A percentile compares a stretch with the other conserved stretches of the same genome.
These are phyloP conservation scores for Acanthisitta chloris DNA, from an alignment of 2,113 vertebrate species.

Conservation along the genomic window DNA sequence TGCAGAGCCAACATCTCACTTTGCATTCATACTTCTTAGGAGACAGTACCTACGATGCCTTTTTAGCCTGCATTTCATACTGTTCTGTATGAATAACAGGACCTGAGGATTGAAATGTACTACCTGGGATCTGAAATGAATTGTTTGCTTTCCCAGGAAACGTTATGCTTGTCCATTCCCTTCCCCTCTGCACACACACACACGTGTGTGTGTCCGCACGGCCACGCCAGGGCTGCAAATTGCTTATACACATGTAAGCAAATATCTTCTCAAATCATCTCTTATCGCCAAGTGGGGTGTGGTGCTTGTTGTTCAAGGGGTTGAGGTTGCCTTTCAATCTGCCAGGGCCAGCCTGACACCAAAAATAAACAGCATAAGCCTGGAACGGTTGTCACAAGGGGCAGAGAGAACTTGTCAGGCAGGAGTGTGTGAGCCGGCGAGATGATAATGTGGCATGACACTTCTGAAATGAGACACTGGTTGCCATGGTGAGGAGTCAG, in stretches of 20 bases:
- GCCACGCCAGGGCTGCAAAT: conserved; percentile 71
- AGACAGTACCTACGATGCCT: background rate
- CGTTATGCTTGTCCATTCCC: background rate
- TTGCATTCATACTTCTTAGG: background rate
- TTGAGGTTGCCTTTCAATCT: conserved; percentile 81
- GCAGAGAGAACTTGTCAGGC: conserved; percentile 94
- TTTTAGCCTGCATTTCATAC: conserved; percentile 18
- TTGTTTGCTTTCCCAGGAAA: conserved; percentile 41
- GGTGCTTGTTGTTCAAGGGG: conserved; percentile 81
- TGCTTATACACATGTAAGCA: conserved; percentile 90
- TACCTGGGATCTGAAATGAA: conserved; percentile 51
- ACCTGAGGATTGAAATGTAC: conserved; percentile 71
- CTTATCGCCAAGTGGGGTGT: conserved; percentile 85
- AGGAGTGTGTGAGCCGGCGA: conserved; percentile 87
- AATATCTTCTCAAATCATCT: conserved; percentile 93
- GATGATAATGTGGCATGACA: conserved; percentile 99
- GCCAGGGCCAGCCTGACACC: conserved; percentile 75
- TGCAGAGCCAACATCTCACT: background rate
- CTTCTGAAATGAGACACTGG: conserved; percentile 99
- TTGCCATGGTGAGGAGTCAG: conserved; percentile 95
- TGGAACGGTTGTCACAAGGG: conserved; percentile 83
- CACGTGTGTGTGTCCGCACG: background rate
- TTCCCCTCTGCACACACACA: conserved; percentile 33
- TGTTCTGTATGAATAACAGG: conserved; percentile 69
- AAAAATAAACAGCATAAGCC: conserved; percentile 83